Evolutionary conservation across 2,797 vertebrate species (phyloP), one percentile per base, ranked within the genome.

Genomic region (Orientallactaga sibirica): DNA sequence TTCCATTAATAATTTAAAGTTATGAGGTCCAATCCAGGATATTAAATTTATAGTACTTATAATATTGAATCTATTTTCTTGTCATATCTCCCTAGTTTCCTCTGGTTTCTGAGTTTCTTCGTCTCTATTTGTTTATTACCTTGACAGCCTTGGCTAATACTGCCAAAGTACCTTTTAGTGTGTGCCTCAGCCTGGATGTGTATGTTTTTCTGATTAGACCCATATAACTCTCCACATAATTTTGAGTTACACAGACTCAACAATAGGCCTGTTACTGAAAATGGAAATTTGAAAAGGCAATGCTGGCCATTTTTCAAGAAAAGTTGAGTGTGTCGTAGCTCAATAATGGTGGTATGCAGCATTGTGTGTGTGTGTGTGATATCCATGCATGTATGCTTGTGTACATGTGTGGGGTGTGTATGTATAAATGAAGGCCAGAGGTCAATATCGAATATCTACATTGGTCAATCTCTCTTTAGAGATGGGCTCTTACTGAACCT

Each of bases 281-380:
- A 71, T 71, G 37, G 75, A 27, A 83, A 91, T 89, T 91, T 95
- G 52, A 87, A 94, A 93, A 48, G 29, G 19, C 10, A 80, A 80
- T n/a, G 18, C 18, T 86, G n/a, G 11, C 41, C 25, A 83, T 74
- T 77, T 73, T 66, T 58, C 43, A 84, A 80, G 73, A 16, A 68
- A 79, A 75, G 9, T 87, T 68, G 41, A 73, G 68, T 82, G 82
- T 3, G 20, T 89, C 93, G 18, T 11, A 84, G 58, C 86, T 24
- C 55, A 76, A 62, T 87, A 67, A 66, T 76, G 62, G 77, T 91
- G 27, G 58, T 70, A 58, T 48, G 8, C 48, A 48, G 48, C 48
- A 9, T 48, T 58, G 48, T 48, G 48, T 48, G 48, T 48, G 3
- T 48, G 48, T 48, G 48, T 48, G 5, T 48, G 48, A 8, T 48